Evolutionary conservation across 2,888 invertebrate species (phyloP), one percentile per base, ranked within the genome.

Genomic region (Sarcophaga carnaria): DNA sequence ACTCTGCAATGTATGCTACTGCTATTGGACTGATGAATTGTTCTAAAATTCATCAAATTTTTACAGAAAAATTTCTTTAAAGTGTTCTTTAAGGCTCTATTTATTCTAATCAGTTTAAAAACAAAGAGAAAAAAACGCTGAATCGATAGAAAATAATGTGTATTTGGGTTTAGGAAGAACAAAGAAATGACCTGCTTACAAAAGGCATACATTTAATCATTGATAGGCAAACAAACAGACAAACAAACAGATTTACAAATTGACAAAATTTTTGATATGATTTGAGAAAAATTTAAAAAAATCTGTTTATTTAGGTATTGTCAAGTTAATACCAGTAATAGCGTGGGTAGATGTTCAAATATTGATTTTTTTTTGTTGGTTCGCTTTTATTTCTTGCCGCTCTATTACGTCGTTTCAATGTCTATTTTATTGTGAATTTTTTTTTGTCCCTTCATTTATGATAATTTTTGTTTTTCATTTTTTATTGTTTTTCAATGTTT

Each of bases 51-150:
- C 3, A 1, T 27, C 37, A 8, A 69, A 72, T 47, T 66, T 85
- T 77, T 85, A 85, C 81, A 85, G n/a, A 12, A 45, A 79, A 45
- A 27, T 60, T 37, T 37, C 14, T 71, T 20, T 14, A 14, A 54
- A 71, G 76, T 25, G 20, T 11, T 70, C 54, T 71, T 59, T 10
- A 49, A 49, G 12, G n/a, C 12, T 22, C 17, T 17, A 72, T 4
- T 85, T 62, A n/a, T 77, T 77, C 8, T 37, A 37, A 76, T 85
- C 84, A 67, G 5, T 22, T 67, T 66, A 20, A n/a, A n/a, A 66
- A 10, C 8, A 37, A 37, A 37, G 37, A 37, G 8, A 37, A 37
- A 6, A 6, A 37, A 37, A 22, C 22, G 22, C 6, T 37, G 37
- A 37, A 37, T 6, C 2, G 37, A 1, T 37, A 1, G 37, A 37